phyloP scores from a whole-genome alignment of 2,797 vertebrate species.

The Rhadinocentrus ornatus region DNA sequence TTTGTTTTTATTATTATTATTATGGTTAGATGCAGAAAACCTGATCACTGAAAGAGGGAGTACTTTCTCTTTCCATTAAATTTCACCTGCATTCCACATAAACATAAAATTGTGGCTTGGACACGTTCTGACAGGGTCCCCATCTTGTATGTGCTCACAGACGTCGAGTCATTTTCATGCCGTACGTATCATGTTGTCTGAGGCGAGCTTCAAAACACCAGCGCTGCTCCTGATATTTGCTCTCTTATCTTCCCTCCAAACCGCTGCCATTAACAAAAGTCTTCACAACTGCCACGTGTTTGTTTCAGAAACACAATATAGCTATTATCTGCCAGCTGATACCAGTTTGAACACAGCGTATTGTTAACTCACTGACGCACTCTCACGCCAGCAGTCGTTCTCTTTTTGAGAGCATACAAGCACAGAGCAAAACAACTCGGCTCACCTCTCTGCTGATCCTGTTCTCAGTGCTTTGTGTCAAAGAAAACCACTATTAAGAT shows the following conservation, averaged over 20 bases:
- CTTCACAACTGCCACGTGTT: conserved; percentile 64
- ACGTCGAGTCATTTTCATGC: conserved; percentile 66
- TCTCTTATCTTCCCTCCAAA: conserved; percentile 79
- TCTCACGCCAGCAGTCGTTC: conserved; percentile 36
- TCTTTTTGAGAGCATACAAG: conserved; percentile 50
- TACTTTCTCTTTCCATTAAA: neutral
- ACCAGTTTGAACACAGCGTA: conserved; percentile 61
- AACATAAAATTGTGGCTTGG: conserved; percentile 24
- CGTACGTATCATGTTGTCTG: conserved; percentile 59
- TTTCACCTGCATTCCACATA: conserved; percentile 3
- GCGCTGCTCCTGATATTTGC: conserved; percentile 52
- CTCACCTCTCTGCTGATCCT: conserved; percentile 55
- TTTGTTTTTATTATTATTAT: neutral
- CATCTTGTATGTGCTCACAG: conserved; percentile 37
- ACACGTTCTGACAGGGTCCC: conserved; percentile 36
- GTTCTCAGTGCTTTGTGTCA: conserved; percentile 56
- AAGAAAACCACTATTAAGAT: conserved; percentile 60
- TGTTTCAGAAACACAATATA: conserved; percentile 78
- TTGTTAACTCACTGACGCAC: conserved; percentile 68
- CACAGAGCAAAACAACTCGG: conserved; percentile 52
- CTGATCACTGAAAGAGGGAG: neutral
- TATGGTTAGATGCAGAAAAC: neutral
- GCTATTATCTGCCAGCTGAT: conserved; percentile 81
- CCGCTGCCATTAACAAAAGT: conserved; percentile 73
- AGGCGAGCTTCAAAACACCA: conserved; percentile 66